A percentile compares a stretch with the other conserved stretches of the same genome.
phyloP scores from a whole-genome alignment of 2,797 vertebrate species.

The Trachops cirrhosus region DNA sequence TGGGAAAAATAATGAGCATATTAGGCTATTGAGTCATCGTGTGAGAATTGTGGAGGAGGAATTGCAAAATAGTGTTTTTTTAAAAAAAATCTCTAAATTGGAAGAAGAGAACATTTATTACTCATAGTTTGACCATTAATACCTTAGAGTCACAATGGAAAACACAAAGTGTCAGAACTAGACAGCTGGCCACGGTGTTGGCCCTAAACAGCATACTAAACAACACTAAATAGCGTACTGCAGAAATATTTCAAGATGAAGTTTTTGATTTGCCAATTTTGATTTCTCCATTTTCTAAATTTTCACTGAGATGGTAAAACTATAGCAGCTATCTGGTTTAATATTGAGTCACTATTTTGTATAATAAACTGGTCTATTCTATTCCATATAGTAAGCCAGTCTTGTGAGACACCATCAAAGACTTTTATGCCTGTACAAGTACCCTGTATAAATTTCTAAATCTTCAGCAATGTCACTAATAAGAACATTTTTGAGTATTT shows the following conservation, averaged over 20 bases:
- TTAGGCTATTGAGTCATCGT: neutral
- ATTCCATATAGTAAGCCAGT: neutral
- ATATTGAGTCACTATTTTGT: neutral
- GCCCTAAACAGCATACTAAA: no score
- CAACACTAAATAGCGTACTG: neutral
- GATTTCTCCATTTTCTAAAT: neutral
- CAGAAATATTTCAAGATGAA: neutral
- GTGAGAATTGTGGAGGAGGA: neutral
- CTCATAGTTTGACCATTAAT: neutral
- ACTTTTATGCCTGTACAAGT: neutral
- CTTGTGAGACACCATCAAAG: neutral
- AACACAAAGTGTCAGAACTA: neutral
- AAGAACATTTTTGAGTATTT: neutral
- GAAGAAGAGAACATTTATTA: constrained; percentile 5
- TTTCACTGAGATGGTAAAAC: neutral
- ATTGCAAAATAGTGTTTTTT: neutral
- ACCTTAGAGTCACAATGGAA: neutral
- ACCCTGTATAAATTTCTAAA: neutral
- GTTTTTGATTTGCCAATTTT: neutral
- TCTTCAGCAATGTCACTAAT: neutral
- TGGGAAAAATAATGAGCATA: neutral
- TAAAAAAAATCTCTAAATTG: neutral
- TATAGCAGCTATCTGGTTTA: neutral
- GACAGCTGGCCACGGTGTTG: neutral
- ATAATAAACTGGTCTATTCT: neutral